A percentile compares a stretch with the other conserved stretches of the same genome.
phyloP scores from a whole-genome alignment of 2,797 vertebrate genomes.

The Pantherophis vulpinus region DNA sequence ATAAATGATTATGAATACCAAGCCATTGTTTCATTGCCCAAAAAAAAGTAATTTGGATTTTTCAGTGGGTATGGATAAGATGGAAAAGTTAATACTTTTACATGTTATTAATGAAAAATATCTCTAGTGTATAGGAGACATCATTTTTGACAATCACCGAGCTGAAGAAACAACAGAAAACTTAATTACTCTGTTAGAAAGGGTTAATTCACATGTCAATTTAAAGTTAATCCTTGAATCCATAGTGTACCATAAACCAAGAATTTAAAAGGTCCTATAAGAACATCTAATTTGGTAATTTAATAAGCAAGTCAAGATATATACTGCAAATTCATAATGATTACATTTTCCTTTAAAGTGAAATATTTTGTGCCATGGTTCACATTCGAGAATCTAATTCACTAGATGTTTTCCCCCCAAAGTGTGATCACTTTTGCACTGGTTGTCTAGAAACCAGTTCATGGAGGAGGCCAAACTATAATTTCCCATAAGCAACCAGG shows the following conservation, averaged over 20 bases:
- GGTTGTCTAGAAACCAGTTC: not conserved
- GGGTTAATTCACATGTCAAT: not conserved
- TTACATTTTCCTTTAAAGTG: not conserved
- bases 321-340: not conserved
- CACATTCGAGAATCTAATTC: not conserved
- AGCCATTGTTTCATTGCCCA: not conserved
- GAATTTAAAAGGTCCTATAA: not conserved
- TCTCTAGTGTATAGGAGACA: not conserved
- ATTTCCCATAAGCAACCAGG: not conserved
- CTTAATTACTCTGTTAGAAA: not conserved
- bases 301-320: not conserved
- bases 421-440: not conserved
- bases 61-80: not conserved
- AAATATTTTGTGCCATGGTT: not conserved
- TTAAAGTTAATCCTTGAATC: not conserved
- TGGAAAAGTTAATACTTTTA: not conserved
- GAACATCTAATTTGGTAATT: not conserved
- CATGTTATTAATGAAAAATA: not conserved
- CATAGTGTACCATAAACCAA: not conserved
- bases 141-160: not conserved
- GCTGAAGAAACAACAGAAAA: not conserved
- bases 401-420: not conserved
- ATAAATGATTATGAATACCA: not conserved
- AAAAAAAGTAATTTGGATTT: not conserved
- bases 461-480: not conserved